Evolutionary conservation across 2,113 vertebrate genomes (phyloP).

Genomic region (Piprites chloris): DNA sequence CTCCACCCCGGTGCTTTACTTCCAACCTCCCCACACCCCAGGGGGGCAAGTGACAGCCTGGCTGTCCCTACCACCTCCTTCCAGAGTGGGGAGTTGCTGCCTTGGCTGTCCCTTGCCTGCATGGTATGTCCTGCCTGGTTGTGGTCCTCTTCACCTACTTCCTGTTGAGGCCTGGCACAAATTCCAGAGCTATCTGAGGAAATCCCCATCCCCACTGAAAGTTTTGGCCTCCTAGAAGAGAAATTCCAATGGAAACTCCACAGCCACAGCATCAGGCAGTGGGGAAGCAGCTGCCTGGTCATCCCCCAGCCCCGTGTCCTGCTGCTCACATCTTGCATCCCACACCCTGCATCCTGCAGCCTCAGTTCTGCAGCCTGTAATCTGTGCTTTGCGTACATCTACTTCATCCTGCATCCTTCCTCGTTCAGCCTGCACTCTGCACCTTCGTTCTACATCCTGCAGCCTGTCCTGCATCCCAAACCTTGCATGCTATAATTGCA

Average conservation of each 20-base stretch:
- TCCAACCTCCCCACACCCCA: rapidly evolving
- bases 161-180: background rate
- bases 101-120: background rate
- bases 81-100: rapidly evolving
- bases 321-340: background rate
- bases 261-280: background rate
- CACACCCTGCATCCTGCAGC: background rate
- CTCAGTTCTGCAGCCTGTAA: too few species aligned
- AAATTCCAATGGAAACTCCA: conserved; percentile 9
- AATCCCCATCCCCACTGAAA: background rate
- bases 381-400: background rate
- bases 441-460: background rate
- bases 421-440: background rate
- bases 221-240: background rate
- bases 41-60: rapidly evolving
- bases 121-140: background rate
- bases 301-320: background rate
- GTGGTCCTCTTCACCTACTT: background rate
- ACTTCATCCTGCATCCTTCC: background rate
- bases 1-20: background rate
- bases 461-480: background rate
- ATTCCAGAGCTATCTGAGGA: background rate
- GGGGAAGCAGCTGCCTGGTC: background rate
- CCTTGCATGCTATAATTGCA: background rate
- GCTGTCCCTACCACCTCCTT: background rate